Base-by-base conservation (phyloP, 2,113 vertebrate species). In the Peromyscus californicus region DNA sequence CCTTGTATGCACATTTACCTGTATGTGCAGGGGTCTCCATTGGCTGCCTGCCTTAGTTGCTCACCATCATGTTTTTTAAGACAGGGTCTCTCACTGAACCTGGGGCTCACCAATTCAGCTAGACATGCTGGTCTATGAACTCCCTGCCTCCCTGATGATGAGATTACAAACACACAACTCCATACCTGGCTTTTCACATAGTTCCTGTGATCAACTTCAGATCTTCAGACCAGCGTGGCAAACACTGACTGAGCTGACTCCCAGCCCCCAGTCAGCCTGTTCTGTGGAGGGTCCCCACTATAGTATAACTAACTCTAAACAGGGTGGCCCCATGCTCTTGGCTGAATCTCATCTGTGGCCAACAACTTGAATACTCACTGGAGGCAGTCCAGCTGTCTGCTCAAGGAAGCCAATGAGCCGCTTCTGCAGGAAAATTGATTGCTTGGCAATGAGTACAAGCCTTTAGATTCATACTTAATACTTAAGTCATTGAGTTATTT, bases 241-340 rank as follows among this genome's bases (percentile, higher is more conserved):
- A n/a, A 33, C 7, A 8, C 45, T 54, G 31, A n/a, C 45, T 51
- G 42, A 54, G 31, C 45, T 22, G 33, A 22, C 45, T 36, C 42
- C 31, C 45, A 70, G 29, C 3, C 42, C 42, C 17, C 31, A 67
- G 36, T 51, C 54, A 45, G 36, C 12, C 19, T 19, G 39, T 29
- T 17, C 2, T 51, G 24, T n/a, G 45, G 42, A 26, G 36, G 67
- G 31, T 16, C 19, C 15, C 45, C 26, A 7, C 31, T 7, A 15
- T 26, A 5, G 70, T 2, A 2, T 3, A 8, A 42, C 39, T 22
- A 69, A 51, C 63, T 69, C 21, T 72, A 26, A 42, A 78, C 42
- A 10, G 13, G 1, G 9, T 8, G 42, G 65, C 4, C 69, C 15
- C 6, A 0, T 1, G 13, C 13, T 1, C 1, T 17, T 0, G 8